Conservation (phyloP, 2,888 invertebrate genomes). For the Drosophila austrosaltans region DNA sequence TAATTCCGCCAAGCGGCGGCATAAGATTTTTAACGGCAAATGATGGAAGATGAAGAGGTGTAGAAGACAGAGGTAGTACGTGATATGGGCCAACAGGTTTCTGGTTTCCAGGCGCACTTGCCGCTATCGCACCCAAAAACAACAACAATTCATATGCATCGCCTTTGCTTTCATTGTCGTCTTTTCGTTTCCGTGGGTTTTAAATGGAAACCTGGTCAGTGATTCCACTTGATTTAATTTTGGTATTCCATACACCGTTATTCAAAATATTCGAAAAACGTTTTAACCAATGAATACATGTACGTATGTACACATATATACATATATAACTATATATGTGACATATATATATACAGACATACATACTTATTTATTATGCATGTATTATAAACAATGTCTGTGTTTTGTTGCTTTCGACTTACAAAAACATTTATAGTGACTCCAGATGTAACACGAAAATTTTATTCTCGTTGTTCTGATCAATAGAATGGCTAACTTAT, state of each 20-base stretch:
- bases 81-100: slow-evolving; percentile 79
- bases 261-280: slow-evolving; percentile 80
- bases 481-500: too few species aligned
- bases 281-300: slow-evolving; percentile 51
- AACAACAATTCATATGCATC: slow-evolving; percentile 68
- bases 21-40: slow-evolving; percentile 58
- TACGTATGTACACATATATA: slow-evolving; percentile 22
- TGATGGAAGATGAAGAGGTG: slow-evolving; percentile 21
- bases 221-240: slow-evolving; percentile 79
- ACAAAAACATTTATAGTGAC: slow-evolving; percentile 26
- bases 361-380: slow-evolving; percentile 1
- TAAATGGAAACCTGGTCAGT: slow-evolving; percentile 50
- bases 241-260: slow-evolving; percentile 78
- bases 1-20: slow-evolving; percentile 72
- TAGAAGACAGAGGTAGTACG: slow-evolving; percentile 59
- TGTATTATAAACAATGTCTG: slow-evolving; percentile 27
- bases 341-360: neutral
- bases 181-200: slow-evolving; percentile 57
- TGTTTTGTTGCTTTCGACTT: slow-evolving; percentile 53
- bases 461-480: neutral
- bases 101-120: slow-evolving; percentile 69
- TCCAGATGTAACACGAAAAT: neutral
- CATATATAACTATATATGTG: neutral
- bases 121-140: slow-evolving; percentile 61
- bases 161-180: slow-evolving; percentile 51